Percentiles rank a stretch among this genome's conserved stretches.
These are phyloP conservation scores for Lepidochrysops patricia DNA, from an alignment of 2,888 invertebrate genomes.

Conservation along the genomic window DNA sequence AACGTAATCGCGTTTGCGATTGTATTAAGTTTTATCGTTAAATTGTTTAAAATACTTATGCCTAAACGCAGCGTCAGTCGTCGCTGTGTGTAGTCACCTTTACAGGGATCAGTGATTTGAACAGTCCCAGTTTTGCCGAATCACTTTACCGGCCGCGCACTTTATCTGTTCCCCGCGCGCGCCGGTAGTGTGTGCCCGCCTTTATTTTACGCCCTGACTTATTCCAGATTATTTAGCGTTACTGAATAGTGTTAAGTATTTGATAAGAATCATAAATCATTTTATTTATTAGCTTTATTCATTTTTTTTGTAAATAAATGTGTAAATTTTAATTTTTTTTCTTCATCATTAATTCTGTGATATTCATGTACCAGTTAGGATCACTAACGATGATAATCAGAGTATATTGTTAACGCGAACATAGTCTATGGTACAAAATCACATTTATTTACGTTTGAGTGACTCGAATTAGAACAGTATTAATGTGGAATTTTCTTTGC, in stretches of 20 bases:
- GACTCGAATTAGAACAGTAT: slow-evolving; percentile 24
- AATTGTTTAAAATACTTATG: background rate
- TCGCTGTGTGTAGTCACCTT: background rate
- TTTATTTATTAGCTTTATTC: slow-evolving; percentile 23
- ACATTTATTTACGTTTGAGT: slow-evolving; percentile 30
- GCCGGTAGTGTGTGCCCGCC: slow-evolving; percentile 18
- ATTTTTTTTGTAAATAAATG: slow-evolving; percentile 29
- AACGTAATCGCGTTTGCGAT: background rate
- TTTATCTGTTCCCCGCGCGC: slow-evolving; percentile 14
- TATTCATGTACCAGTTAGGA: slow-evolving; percentile 29
- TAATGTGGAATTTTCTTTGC: slow-evolving; percentile 33
- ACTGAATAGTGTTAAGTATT: slow-evolving; percentile 21
- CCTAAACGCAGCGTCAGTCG: background rate
- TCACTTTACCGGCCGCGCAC: background rate
- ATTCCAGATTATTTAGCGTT: slow-evolving; percentile 15
- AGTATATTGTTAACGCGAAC: slow-evolving; percentile 30
- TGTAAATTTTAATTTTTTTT: slow-evolving; percentile 23
- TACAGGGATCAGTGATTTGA: slow-evolving; percentile 6
- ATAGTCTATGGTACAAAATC: slow-evolving; percentile 31
- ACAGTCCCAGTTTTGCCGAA: background rate
- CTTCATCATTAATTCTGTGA: slow-evolving; percentile 29
- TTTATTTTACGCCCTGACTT: slow-evolving; percentile 21
- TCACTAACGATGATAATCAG: slow-evolving; percentile 16
- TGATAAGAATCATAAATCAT: slow-evolving; percentile 15
- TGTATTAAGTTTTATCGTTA: background rate